Percentiles rank a stretch among this genome's conserved stretches.
Conservation (phyloP, 2,113 vertebrate species). For the Suncus etruscus region DNA sequence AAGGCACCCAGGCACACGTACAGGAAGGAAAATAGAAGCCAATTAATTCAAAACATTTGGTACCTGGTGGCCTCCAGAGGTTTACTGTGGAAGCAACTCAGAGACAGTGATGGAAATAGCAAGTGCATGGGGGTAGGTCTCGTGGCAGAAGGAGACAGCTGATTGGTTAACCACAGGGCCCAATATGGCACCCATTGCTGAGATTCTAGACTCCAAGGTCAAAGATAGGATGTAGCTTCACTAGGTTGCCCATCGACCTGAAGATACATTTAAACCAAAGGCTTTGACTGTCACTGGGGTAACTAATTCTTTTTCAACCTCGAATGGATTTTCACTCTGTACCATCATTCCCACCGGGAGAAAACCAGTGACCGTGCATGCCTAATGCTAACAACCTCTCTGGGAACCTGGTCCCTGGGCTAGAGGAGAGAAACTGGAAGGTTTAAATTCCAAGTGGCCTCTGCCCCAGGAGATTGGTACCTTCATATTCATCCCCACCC, state of each 20-base stretch:
- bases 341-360: background rate
- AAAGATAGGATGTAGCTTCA: background rate
- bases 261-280: background rate
- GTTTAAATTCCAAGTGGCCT: background rate
- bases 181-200: background rate
- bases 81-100: slow-evolving; percentile 69
- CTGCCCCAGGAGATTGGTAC: background rate
- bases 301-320: too few species aligned
- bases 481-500: too few species aligned
- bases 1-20: slow-evolving; percentile 73
- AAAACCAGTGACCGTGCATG: background rate
- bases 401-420: background rate
- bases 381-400: background rate
- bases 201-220: background rate
- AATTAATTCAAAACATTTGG: slow-evolving; percentile 84
- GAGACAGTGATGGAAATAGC: slow-evolving; percentile 75
- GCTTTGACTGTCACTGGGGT: background rate
- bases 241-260: background rate
- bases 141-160: background rate
- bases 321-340: background rate
- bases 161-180: background rate
- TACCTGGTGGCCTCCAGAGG: slow-evolving; percentile 83
- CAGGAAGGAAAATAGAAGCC: slow-evolving; percentile 82
- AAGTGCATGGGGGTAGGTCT: background rate
- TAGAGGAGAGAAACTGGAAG: background rate